phyloP scores from a whole-genome alignment of 2,888 invertebrate genomes.

The Sepioteuthis lessoniana region DNA sequence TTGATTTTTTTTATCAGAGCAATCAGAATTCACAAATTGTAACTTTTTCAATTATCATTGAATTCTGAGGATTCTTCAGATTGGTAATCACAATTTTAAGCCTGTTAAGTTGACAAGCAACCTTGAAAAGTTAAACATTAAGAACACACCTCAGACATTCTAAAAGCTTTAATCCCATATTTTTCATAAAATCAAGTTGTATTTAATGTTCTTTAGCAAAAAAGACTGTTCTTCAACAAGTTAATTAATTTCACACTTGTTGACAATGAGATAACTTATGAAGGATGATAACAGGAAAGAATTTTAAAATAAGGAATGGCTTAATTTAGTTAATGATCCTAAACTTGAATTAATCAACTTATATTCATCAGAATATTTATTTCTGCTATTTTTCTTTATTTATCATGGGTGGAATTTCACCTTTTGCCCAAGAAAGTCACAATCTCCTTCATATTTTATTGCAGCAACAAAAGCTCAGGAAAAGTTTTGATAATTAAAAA shows the following conservation, averaged over 20 bases:
- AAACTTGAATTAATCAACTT: slow-evolving; percentile 23
- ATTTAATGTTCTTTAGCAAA: background rate
- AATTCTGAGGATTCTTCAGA: background rate
- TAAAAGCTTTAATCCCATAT: background rate
- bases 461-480: background rate
- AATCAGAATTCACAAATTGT: background rate
- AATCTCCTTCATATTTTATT: background rate
- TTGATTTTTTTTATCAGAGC: background rate
- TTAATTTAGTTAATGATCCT: background rate
- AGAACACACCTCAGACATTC: slow-evolving; percentile 20
- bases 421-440: background rate
- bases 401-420: background rate
- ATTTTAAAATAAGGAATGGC: background rate
- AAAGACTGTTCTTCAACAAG: background rate
- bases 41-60: background rate
- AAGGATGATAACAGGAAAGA: background rate
- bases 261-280: background rate
- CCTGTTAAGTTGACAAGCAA: background rate
- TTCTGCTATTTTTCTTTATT: background rate
- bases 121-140: background rate
- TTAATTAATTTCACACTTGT: slow-evolving; percentile 21
- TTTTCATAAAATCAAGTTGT: slow-evolving; percentile 4
- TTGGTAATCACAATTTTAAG: background rate
- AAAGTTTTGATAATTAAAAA: background rate
- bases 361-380: background rate